Conservation (phyloP, 2,113 vertebrate genomes). For the Bos taurus region DNA sequence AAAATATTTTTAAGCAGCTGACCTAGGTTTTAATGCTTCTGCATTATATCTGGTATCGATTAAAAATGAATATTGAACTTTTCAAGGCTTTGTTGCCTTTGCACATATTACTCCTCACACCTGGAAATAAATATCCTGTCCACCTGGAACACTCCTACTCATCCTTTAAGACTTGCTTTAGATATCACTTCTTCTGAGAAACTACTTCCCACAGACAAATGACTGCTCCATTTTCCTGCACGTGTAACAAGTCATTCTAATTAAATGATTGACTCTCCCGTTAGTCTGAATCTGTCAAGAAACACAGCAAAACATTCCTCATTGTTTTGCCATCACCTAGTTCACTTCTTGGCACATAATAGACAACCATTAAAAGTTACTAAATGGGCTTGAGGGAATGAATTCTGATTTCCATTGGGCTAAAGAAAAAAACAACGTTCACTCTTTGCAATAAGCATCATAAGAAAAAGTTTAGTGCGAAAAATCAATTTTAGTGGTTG, state of each 20-base stretch:
- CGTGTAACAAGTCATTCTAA: not conserved
- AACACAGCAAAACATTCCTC: not conserved
- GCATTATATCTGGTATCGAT: not conserved
- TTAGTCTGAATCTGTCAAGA: not conserved
- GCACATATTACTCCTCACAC: not conserved
- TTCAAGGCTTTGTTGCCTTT: not conserved
- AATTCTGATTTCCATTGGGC: not conserved
- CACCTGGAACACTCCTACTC: not conserved
- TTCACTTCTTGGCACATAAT: not conserved
- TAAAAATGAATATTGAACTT: not conserved
- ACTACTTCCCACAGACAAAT: not conserved
- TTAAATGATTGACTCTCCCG: not conserved
- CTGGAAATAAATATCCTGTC: not conserved
- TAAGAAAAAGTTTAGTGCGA: not conserved
- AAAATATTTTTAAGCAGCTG: not conserved
- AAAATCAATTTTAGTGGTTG: not conserved
- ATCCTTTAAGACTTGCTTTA: not conserved
- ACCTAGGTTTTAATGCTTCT: slow-evolving; percentile 10
- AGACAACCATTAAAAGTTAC: not conserved
- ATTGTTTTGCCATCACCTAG: not conserved
- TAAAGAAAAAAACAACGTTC: not conserved
- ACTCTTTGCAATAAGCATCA: not conserved
- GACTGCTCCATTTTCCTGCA: not conserved
- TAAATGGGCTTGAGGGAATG: not conserved
- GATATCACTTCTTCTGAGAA: not conserved